phyloP scores from a whole-genome alignment of 1,140 invertebrate genomes.

The Triops cancriformis region DNA sequence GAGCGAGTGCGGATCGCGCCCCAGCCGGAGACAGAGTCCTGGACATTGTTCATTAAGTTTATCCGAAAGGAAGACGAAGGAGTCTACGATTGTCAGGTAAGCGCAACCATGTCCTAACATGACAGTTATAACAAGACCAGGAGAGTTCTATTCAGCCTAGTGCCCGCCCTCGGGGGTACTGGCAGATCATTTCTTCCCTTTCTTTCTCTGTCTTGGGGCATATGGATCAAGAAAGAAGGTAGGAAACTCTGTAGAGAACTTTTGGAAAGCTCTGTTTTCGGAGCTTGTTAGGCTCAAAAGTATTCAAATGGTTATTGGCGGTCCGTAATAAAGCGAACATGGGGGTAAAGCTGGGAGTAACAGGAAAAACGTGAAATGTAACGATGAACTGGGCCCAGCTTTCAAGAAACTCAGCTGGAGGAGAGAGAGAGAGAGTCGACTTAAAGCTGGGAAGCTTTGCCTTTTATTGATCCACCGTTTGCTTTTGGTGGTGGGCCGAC shows the following conservation, averaged over 20 bases:
- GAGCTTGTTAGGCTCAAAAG: too few relatives aligned
- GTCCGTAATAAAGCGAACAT: too few relatives aligned
- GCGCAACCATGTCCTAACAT: not conserved
- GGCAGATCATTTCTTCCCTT: not conserved
- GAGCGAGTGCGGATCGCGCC: conserved; percentile 34
- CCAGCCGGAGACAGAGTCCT: conserved; percentile 36
- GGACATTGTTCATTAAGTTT: conserved; percentile 41
- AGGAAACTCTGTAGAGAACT: too few relatives aligned
- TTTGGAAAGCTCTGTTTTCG: too few relatives aligned
- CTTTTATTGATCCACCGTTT: not conserved
- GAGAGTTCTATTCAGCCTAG: not conserved
- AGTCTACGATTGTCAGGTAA: conserved; percentile 41
- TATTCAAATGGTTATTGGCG: too few relatives aligned
- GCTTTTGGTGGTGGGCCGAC: not conserved
- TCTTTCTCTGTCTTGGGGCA: too few relatives aligned
- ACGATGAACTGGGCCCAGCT: not conserved
- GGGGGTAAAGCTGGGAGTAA: too few relatives aligned
- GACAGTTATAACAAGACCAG: not conserved
- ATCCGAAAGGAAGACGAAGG: conserved; percentile 38
- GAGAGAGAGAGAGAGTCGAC: too few relatives aligned
- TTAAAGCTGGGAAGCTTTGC: not conserved
- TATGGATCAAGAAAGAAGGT: too few relatives aligned
- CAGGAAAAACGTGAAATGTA: too few relatives aligned
- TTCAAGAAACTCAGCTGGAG: not conserved
- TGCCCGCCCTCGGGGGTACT: not conserved